A percentile compares a stretch with the other conserved stretches of the same genome.
These are phyloP conservation scores for Calidris pygmaea DNA, from an alignment of 2,113 vertebrate species.

Conservation along the genomic window DNA sequence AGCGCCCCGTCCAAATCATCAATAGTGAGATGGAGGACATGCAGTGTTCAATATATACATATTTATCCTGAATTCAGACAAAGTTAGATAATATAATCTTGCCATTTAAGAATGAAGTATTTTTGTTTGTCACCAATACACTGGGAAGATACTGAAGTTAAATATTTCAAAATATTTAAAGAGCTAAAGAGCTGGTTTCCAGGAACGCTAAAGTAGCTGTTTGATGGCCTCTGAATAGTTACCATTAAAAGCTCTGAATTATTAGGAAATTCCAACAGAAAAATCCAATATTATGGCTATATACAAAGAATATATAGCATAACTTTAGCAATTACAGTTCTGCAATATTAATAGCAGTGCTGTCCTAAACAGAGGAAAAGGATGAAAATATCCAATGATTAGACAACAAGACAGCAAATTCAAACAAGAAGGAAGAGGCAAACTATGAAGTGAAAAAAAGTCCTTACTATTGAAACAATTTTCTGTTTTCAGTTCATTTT, in stretches of 20 bases:
- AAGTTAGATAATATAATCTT: background rate
- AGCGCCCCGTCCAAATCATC: background rate
- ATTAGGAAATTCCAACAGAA: background rate
- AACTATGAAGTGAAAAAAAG: background rate
- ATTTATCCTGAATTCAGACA: background rate
- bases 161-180: background rate
- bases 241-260: background rate
- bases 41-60: background rate
- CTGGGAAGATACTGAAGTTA: background rate
- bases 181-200: background rate
- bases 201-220: background rate
- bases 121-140: background rate
- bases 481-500: background rate
- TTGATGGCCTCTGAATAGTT: background rate
- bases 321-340: background rate
- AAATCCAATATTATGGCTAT: background rate
- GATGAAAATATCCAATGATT: background rate
- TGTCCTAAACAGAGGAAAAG: background rate
- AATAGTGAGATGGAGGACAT: background rate
- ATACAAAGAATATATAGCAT: background rate
- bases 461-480: background rate
- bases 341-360: background rate
- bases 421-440: background rate
- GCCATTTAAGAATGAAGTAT: background rate
- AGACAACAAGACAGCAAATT: background rate